Evolutionary conservation across 2,888 invertebrate genomes (phyloP).

Genomic region (Cephus runcator): DNA sequence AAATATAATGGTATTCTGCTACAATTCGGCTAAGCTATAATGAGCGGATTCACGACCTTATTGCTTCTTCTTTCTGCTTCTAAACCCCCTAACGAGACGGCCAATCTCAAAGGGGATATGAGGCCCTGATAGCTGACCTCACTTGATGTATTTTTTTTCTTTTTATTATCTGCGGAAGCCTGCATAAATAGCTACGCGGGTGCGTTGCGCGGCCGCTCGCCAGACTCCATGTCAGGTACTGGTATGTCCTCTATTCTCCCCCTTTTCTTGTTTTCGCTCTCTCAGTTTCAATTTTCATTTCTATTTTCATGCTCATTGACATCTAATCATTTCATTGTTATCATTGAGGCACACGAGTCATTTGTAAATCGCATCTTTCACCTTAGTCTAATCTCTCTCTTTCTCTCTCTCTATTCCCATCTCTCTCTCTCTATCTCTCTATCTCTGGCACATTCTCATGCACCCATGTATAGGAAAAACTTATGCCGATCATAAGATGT

Average conservation of each 20-base stretch:
- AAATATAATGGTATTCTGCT: conserved; percentile 8
- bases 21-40: conserved; percentile 10
- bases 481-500: background rate
- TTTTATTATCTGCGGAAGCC: conserved; percentile 64
- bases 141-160: conserved; percentile 63
- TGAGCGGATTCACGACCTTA: conserved; percentile 21
- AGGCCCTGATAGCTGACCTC: conserved; percentile 46
- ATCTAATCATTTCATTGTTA: background rate
- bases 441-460: conserved; percentile 2
- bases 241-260: conserved; percentile 67
- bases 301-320: background rate
- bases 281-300: conserved; percentile 14
- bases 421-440: conserved; percentile 19
- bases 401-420: too few relatives aligned
- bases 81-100: conserved; percentile 35
- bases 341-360: background rate
- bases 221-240: conserved; percentile 89
- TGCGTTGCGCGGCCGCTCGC: conserved; percentile 87
- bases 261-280: conserved; percentile 18
- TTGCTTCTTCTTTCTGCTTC: conserved; percentile 34
- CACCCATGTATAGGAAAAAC: background rate
- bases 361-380: background rate
- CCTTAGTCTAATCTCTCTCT: background rate
- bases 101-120: conserved; percentile 26
- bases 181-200: conserved; percentile 84